Conservation (phyloP, 2,888 invertebrate species). For the Lepidochitona cinerea region DNA sequence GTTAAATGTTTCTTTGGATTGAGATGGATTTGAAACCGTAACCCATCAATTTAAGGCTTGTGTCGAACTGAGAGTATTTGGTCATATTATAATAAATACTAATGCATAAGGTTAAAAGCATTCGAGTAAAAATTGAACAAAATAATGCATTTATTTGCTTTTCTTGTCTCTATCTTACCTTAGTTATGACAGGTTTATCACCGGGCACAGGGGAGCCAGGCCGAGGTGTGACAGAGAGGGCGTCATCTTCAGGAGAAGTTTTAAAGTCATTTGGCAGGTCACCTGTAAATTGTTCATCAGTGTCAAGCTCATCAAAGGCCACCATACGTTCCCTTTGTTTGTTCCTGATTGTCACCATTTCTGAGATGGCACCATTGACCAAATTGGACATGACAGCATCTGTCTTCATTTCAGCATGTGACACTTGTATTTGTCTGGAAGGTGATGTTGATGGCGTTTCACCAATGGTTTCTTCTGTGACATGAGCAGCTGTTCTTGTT, state of each 20-base stretch:
- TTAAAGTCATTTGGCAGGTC: background rate
- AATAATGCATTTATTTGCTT: too few species aligned
- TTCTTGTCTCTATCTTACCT: too few species aligned
- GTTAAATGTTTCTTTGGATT: too few species aligned
- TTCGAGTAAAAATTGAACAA: too few species aligned
- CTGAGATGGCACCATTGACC: constrained; percentile 61
- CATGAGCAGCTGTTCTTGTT: constrained; percentile 33
- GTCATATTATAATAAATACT: too few species aligned
- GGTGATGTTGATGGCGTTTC: constrained; percentile 14
- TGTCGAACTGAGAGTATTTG: too few species aligned
- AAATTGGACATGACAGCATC: constrained; percentile 45
- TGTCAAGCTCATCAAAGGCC: background rate
- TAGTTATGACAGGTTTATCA: constrained; percentile 11
- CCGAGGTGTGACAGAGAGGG: constrained; percentile 26
- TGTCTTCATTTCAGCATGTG: background rate
- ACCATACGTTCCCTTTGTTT: constrained; percentile 23
- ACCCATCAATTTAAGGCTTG: too few species aligned
- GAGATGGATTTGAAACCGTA: too few species aligned
- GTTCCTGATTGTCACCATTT: constrained; percentile 54
- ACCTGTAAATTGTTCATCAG: background rate
- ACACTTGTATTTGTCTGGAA: background rate
- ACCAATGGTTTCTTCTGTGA: background rate
- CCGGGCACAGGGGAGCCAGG: constrained; percentile 57
- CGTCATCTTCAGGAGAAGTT: background rate
- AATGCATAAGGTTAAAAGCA: too few species aligned